Evolutionary conservation across 2,888 invertebrate genomes (phyloP).

Genomic region (Cephus sareptanus): DNA sequence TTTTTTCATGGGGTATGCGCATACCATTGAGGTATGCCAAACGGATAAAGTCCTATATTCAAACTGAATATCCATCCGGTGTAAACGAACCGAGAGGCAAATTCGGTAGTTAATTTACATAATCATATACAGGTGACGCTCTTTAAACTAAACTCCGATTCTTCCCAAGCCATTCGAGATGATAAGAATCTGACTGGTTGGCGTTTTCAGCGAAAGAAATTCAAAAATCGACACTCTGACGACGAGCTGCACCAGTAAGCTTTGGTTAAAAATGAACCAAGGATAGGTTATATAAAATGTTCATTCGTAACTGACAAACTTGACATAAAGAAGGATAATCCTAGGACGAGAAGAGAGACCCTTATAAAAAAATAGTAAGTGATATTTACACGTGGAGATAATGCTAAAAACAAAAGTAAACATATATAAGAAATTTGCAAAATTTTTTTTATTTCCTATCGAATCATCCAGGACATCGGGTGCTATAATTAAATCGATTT

Average conservation of each 20-base stretch:
- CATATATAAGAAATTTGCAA: no score
- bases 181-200: neutral
- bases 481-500: neutral
- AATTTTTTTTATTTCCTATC: neutral
- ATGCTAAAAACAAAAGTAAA: no score
- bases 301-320: neutral
- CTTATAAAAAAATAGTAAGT: no score
- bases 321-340: neutral
- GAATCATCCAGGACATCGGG: neutral
- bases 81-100: conserved; percentile 4
- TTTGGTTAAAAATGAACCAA: neutral
- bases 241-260: neutral
- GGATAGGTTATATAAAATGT: neutral
- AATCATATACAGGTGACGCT: neutral
- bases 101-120: neutral
- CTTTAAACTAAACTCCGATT: neutral
- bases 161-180: neutral
- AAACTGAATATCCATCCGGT: neutral
- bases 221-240: neutral
- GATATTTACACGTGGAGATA: no score
- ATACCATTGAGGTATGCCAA: neutral
- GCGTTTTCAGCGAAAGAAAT: neutral
- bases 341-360: no score
- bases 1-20: neutral
- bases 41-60: neutral